Evolutionary conservation across 2,888 invertebrate genomes (phyloP), one percentile per base, ranked within the genome.

Genomic region (Hoplodrina blanda): DNA sequence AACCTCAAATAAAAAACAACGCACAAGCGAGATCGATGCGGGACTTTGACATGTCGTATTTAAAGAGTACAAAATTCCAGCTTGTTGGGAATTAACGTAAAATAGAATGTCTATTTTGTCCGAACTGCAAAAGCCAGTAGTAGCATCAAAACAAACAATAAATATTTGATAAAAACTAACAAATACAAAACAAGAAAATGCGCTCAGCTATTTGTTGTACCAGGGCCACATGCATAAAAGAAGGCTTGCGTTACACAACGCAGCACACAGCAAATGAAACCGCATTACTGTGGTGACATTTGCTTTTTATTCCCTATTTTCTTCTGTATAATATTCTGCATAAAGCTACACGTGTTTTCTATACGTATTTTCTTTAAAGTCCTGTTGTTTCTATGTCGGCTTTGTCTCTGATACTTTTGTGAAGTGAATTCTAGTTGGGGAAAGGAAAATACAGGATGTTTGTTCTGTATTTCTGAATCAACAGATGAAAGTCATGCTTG

Each of bases 221-320:
- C 65, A 73, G 68, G 65, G 19, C 52, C 1, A 20, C 68, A 82
- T 76, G 63, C 70, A 82, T 82, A 72, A 75, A 82, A 82, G 71
- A 69, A 82, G 71, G 62, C 62, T 71, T 64, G 67, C 70, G 62
- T 73, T 81, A 74, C 82, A 79, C 66, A 72, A 78, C 73, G 46
- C 65, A 64, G 71, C 64, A 19, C 66, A 69, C 66, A 71, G 76
- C 71, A 79, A 81, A 84, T 85, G 82, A 81, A 83, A 85, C 85
- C 84, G 68, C 84, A 81, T 81, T 77, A 77, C 84, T 50, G 68
- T 57, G 73, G 76, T 73, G 81, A 83, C 74, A 85, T 69, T 75
- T 77, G 64, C 62, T 71, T 78, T 73, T 82, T 84, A 76, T 78
- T 69, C 65, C 69, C 60, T 71, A 73, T 75, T 84, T 72, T 75